A percentile compares a stretch with the other conserved stretches of the same genome.
Evolutionary conservation across 2,797 vertebrate genomes (phyloP).

Genomic region (Pterois miles): DNA sequence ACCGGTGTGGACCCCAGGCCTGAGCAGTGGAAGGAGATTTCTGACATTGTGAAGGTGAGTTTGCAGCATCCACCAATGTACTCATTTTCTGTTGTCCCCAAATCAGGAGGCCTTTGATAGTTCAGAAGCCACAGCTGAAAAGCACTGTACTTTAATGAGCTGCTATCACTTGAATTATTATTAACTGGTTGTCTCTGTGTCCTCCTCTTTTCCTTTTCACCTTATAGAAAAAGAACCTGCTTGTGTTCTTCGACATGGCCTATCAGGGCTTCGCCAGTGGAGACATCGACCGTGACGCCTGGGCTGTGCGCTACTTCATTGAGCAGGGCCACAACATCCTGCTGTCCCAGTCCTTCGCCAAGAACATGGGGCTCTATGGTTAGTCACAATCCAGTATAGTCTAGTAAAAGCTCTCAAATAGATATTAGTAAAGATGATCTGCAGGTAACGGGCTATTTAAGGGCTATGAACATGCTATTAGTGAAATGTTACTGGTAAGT

Average conservation of each 20-base stretch:
- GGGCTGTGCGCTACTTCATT: constrained; percentile 97
- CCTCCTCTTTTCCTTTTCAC: constrained; percentile 6
- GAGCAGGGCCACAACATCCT: constrained; percentile 93
- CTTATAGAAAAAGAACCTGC: constrained; percentile 92
- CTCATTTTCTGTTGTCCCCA: not conserved
- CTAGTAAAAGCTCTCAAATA: not conserved
- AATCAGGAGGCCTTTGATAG: not conserved
- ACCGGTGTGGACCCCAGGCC: constrained; percentile 95
- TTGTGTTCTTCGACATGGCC: constrained; percentile 98
- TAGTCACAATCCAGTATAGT: constrained; percentile 63
- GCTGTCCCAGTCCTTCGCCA: constrained; percentile 95
- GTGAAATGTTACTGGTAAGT: not conserved
- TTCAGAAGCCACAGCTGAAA: constrained; percentile 11
- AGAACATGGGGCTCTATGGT: constrained; percentile 99
- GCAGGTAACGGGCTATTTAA: too few species aligned
- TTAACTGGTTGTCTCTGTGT: not conserved
- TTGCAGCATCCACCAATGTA: not conserved
- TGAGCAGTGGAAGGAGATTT: constrained; percentile 97
- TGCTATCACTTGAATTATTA: constrained; percentile 2
- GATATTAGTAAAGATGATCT: not conserved
- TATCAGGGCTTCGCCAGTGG: constrained; percentile 99
- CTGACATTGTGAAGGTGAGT: constrained; percentile 89
- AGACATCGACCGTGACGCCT: constrained; percentile 93
- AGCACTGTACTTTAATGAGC: not conserved
- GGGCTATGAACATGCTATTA: too few species aligned